Evolutionary conservation across 2,797 vertebrate species (phyloP), one percentile per base, ranked within the genome.

Genomic region (Pyrrhura leucotis): DNA sequence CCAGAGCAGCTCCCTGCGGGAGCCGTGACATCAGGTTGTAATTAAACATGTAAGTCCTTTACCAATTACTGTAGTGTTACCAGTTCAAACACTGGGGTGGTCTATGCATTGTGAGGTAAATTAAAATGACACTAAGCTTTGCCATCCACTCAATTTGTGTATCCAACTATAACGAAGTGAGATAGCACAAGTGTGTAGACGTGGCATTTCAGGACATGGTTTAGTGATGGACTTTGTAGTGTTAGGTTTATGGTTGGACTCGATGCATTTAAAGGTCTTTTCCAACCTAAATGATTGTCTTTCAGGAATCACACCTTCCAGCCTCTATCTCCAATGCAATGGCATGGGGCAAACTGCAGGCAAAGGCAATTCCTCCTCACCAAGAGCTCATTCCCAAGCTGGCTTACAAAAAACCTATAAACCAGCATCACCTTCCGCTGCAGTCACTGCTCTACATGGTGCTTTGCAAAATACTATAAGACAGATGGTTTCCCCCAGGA

Each of bases 301-400:
- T 33, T 19, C 37, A 35, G 28, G 29, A 19, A 53, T 23, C 58
- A 6, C 0, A 1, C 23, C 25, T 31, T 33, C 26, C 39, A 42
- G 40, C 37, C 28, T 40, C 0, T 0, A 51, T 26, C 31, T 51
- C 39, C 4, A 9, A 7, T 0, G 0, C 0, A 1, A 14, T 1
- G 9, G 48, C 28, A 16, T 1, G 2, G 1, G 18, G 33, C 67
- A 53, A 78, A 61, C 12, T 1, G 2, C 33, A 69, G 66, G 15
- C 59, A 45, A 59, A 44, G 39, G 39, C 1, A 0, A 50, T 12
- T 37, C 21, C 42, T 69, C 67, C 75, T 71, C 67, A 25, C 35
- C 37, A 39, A 42, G 31, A 51, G 56, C 86, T 93, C 35, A 0
- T 48, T 62, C 16, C 50, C 61, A 44, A 72, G 74, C 71, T 79